A percentile compares a stretch with the other conserved stretches of the same genome.
Conservation (phyloP, 2,797 vertebrate species). For the Macroramphosus scolopax region DNA sequence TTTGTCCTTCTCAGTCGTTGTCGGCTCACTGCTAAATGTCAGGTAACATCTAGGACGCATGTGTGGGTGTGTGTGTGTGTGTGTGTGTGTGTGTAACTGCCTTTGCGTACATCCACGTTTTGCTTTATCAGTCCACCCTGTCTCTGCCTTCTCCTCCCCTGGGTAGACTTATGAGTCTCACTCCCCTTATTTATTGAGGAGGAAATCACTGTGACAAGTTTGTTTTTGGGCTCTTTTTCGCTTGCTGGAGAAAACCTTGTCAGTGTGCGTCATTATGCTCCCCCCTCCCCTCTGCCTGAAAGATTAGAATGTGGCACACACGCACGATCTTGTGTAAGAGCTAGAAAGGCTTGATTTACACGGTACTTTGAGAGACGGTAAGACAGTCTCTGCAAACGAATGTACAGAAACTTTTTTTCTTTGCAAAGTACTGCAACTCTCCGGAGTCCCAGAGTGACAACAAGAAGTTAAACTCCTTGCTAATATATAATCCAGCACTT, state of each 20-base stretch:
- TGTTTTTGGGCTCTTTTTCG: constrained; percentile 62
- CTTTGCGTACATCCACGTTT: constrained; percentile 46
- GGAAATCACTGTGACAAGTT: constrained; percentile 68
- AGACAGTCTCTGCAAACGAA: too few relatives aligned
- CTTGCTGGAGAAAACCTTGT: constrained; percentile 62
- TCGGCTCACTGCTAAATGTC: constrained; percentile 57
- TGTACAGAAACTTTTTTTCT: too few relatives aligned
- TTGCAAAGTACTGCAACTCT: too few relatives aligned
- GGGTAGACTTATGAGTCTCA: constrained; percentile 55
- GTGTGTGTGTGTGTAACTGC: constrained; percentile 28
- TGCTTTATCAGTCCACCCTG: constrained; percentile 69
- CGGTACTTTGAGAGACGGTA: constrained; percentile 13
- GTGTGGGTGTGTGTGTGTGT: constrained; percentile 24
- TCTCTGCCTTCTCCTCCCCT: constrained; percentile 57
- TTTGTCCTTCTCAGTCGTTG: constrained; percentile 54
- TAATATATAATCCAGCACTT: background rate
- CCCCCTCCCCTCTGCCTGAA: constrained; percentile 36
- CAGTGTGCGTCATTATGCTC: constrained; percentile 58
- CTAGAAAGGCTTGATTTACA: constrained; percentile 31
- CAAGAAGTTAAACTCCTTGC: too few relatives aligned
- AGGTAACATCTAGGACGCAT: constrained; percentile 57
- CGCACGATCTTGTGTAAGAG: constrained; percentile 26
- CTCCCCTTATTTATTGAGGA: constrained; percentile 60
- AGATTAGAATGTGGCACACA: constrained; percentile 55
- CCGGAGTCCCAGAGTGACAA: too few relatives aligned